phyloP scores from a whole-genome alignment of 2,113 vertebrate species.

The Leptocoma aspasia region DNA sequence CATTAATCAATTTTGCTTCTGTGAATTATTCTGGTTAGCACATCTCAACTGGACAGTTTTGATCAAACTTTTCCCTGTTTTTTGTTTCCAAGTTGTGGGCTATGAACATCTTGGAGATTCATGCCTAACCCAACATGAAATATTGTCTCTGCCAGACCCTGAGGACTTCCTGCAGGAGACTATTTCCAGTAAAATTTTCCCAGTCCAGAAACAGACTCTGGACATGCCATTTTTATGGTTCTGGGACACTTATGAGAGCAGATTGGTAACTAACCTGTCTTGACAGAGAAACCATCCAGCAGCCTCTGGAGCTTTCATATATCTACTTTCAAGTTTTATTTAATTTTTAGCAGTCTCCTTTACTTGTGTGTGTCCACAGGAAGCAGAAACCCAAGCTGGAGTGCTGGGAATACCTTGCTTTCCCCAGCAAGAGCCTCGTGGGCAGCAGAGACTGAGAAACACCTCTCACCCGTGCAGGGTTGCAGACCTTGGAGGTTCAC shows the following conservation, averaged over 20 bases:
- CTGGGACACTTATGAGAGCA: not conserved
- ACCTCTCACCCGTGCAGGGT: fast-evolving
- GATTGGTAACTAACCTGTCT: not conserved
- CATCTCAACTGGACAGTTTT: not conserved
- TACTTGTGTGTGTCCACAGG: not conserved
- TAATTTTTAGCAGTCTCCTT: not conserved
- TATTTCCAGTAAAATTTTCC: not conserved
- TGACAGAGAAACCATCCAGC: not conserved
- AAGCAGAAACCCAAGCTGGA: not conserved
- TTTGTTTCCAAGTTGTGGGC: not conserved
- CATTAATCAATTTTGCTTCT: not conserved
- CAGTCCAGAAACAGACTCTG: not conserved
- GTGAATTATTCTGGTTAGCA: not conserved
- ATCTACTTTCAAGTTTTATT: not conserved
- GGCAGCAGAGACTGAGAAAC: not conserved
- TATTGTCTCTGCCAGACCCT: not conserved
- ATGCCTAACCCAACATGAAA: not conserved
- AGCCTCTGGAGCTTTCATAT: not conserved
- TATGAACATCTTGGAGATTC: not conserved
- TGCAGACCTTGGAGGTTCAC: not conserved
- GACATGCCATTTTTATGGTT: not conserved
- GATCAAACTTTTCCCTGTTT: not conserved
- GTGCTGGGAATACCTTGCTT: not conserved
- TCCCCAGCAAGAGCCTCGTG: not conserved
- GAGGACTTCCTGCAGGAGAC: not conserved